These are phyloP conservation scores for Chiloscyllium plagiosum DNA, from an alignment of 2,113 vertebrate species.

Conservation along the genomic window DNA sequence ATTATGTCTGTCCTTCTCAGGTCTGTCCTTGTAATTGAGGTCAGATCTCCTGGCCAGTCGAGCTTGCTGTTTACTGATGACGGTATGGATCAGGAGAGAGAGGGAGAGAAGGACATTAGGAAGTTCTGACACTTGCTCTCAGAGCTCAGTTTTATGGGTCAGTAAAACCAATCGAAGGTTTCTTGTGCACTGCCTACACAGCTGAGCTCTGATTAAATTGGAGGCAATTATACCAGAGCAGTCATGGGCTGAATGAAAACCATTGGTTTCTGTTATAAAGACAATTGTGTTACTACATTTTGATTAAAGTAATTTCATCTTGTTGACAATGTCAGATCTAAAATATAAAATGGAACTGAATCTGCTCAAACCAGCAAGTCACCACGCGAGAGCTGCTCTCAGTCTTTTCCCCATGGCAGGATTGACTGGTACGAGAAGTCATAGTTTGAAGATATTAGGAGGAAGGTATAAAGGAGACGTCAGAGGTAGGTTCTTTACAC, in stretches of 20 bases:
- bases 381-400: neutral
- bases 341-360: neutral
- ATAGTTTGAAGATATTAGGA: too few relatives aligned
- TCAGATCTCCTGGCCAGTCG: neutral
- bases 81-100: neutral
- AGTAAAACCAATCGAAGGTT: constrained; percentile 6
- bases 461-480: too few relatives aligned
- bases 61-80: neutral
- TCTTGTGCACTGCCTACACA: too few relatives aligned
- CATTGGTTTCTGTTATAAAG: neutral
- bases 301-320: neutral
- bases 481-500: too few relatives aligned
- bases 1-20: neutral
- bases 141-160: constrained; percentile 3
- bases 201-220: neutral
- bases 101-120: neutral
- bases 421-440: too few relatives aligned
- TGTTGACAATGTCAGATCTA: neutral
- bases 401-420: neutral
- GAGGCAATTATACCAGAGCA: neutral
- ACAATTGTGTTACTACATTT: neutral
- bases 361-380: neutral
- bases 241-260: neutral
- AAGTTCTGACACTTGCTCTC: neutral
- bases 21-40: neutral